These are phyloP conservation scores for Dyspetes luteomarginatus DNA, from an alignment of 2,888 invertebrate genomes.

Conservation along the genomic window DNA sequence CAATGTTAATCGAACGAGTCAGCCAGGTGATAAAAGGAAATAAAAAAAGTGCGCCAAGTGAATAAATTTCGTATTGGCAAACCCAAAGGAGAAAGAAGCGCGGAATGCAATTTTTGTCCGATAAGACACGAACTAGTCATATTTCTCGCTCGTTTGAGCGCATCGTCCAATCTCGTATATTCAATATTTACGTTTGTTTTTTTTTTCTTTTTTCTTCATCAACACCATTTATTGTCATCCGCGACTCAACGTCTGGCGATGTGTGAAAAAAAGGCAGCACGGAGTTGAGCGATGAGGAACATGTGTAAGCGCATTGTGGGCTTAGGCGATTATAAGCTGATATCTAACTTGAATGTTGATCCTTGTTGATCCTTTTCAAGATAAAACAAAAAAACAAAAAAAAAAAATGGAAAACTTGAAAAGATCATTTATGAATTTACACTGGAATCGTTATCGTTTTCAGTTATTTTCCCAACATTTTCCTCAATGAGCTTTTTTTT, in stretches of 20 bases:
- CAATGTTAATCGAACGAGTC: background rate
- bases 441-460: too few species aligned
- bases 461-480: too few species aligned
- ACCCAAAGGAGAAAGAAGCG: constrained; percentile 1
- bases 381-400: too few species aligned
- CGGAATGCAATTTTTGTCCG: constrained; percentile 31
- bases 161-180: constrained; percentile 19
- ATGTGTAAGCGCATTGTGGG: too few species aligned
- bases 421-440: too few species aligned
- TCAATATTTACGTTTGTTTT: constrained; percentile 52
- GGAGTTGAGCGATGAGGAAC: background rate
- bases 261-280: background rate
- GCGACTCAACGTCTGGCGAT: constrained; percentile 31
- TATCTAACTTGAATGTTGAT: too few species aligned
- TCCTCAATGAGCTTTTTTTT: too few species aligned
- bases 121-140: constrained; percentile 44
- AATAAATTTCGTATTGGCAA: too few species aligned
- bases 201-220: constrained; percentile 19
- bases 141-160: constrained; percentile 12
- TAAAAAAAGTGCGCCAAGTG: background rate
- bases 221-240: constrained; percentile 55
- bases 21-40: background rate
- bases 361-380: too few species aligned
- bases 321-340: too few species aligned
- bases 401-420: too few species aligned